Evolutionary conservation across 2,797 vertebrate genomes (phyloP), one percentile per base, ranked within the genome.

Genomic region (Psittacula echo): DNA sequence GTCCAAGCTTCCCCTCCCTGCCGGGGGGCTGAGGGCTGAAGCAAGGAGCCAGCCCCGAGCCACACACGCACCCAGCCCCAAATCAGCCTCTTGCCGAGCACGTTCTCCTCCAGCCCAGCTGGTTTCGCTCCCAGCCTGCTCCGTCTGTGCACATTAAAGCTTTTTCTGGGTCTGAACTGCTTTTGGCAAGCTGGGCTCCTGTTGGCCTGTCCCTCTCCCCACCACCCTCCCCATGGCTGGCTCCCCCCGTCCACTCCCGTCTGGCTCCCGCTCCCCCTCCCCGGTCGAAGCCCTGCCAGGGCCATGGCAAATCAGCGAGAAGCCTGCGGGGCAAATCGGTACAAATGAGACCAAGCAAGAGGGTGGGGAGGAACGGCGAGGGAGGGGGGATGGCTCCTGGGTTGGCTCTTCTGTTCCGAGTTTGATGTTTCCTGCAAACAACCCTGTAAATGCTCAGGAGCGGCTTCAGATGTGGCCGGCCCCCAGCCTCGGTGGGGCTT

Each of bases 301-400:
- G 93, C 82, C 93, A 60, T 13, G 93, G 96, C 95, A 96, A 96
- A 97, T 96, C 89, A 94, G 91, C 86, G 78, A 88, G 93, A 78
- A 94, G 91, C 97, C 97, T 89, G 87, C 94, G 92, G 94, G 97
- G 94, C 91, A 95, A 94, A 97, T 95, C 67, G 95, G 89, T 93
- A 94, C 94, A 96, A 95, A 96, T 95, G 95, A 96, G 94, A 96
- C 94, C 89, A n/a, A 93, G 93, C 94, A 93, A 93, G 94, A 96
- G 94, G 93, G 91, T 94, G 94, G 91, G 83, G 91, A 93, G 83
- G 95, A 89, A 76, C 75, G 37, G 83, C 9, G 37, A 26, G 15
- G 66, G 29, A n/a, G 74, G 79, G 81, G 60, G 58, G 13, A 93
- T 73, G 86, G 88, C 93, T 92, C 78, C 75, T 83, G 92, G 85